Conservation (phyloP, 2,888 invertebrate species). For the Eledone cirrhosa region DNA sequence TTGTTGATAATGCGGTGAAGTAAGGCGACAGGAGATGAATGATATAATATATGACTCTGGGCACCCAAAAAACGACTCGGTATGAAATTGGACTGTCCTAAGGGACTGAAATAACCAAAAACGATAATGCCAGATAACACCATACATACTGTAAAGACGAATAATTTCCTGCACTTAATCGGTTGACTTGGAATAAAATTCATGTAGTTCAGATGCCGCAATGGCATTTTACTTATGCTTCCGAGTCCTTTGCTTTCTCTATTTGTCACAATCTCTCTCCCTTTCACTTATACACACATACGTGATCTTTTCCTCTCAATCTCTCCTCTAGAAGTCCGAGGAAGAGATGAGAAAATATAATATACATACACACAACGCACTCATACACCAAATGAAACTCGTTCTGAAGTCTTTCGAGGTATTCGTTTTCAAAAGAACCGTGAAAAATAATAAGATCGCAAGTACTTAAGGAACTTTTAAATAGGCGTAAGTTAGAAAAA, state of each 20-base stretch:
- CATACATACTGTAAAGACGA: not conserved
- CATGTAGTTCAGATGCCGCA: conserved; percentile 3
- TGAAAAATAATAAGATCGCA: too few species aligned
- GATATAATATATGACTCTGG: not conserved
- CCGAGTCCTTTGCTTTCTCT: not conserved
- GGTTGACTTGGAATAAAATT: conserved; percentile 14
- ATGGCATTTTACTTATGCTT: not conserved
- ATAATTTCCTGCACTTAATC: not conserved
- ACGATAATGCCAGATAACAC: conserved; percentile 20
- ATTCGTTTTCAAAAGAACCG: too few species aligned
- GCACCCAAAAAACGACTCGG: not conserved
- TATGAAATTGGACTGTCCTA: not conserved
- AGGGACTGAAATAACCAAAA: conserved; percentile 12
- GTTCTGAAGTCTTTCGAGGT: too few species aligned
- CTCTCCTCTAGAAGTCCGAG: too few species aligned
- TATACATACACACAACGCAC: too few species aligned
- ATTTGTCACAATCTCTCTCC: not conserved
- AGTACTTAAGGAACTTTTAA: too few species aligned
- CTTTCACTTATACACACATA: too few species aligned
- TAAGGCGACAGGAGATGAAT: conserved; percentile 1
- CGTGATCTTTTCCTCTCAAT: too few species aligned
- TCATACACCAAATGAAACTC: too few species aligned
- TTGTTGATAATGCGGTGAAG: conserved; percentile 1
- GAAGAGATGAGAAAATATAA: too few species aligned
- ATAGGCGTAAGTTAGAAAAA: too few species aligned